Percentiles rank a stretch among this genome's conserved stretches.
phyloP scores from a whole-genome alignment of 2,888 invertebrate genomes.

The Frankliniella intonsa region DNA sequence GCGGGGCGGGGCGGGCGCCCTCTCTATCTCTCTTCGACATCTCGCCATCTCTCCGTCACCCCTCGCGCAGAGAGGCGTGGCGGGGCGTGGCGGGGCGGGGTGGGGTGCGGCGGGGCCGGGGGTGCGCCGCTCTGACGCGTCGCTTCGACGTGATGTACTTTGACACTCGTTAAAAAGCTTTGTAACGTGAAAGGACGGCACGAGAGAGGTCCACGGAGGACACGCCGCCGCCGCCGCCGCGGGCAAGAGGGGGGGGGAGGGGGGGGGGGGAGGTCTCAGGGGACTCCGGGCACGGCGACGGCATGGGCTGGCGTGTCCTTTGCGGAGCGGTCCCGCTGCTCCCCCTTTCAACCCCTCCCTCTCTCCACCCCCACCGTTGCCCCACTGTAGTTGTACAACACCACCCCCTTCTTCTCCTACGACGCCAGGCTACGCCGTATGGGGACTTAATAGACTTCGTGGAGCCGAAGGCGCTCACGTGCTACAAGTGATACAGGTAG shows the following conservation, averaged over 20 bases:
- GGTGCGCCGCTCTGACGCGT: not conserved
- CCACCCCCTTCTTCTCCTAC: not conserved
- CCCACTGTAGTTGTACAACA: too few relatives aligned
- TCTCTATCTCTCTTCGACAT: constrained; percentile 12
- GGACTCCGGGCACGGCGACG: too few relatives aligned
- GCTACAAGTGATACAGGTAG: too few relatives aligned
- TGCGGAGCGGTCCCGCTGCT: not conserved
- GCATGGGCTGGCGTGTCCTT: not conserved
- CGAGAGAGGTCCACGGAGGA: not conserved
- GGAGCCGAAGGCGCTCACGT: too few relatives aligned
- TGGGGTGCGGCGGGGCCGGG: not conserved
- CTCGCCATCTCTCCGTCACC: not conserved
- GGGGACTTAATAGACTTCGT: too few relatives aligned
- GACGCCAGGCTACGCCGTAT: too few relatives aligned
- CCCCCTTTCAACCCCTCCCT: not conserved
- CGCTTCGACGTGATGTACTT: constrained; percentile 24
- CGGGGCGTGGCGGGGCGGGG: not conserved
- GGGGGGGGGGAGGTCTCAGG: not conserved
- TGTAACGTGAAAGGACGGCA: constrained; percentile 20
- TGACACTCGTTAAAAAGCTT: constrained; percentile 26
- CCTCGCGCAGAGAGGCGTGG: not conserved
- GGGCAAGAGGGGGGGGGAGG: not conserved
- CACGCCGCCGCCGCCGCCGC: not conserved
- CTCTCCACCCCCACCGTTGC: too few relatives aligned
- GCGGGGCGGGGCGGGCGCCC: not conserved